Conservation (phyloP, 2,113 vertebrate genomes). For the Perca flavescens region DNA sequence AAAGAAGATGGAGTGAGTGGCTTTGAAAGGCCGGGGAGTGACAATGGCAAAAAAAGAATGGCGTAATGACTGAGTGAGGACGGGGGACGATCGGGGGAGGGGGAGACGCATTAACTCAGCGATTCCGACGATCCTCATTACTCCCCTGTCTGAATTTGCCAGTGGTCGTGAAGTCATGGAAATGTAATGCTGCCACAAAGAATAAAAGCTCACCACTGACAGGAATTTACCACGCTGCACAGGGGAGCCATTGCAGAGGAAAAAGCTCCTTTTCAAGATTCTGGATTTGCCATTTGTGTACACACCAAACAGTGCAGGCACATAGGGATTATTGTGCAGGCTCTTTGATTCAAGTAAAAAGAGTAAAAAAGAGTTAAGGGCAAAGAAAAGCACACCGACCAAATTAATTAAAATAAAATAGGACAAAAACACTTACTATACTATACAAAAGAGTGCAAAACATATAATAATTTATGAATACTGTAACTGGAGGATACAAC, state of each 20-base stretch:
- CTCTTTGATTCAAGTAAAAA: too few species aligned
- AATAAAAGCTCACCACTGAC: constrained; percentile 74
- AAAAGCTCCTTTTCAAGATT: constrained; percentile 36
- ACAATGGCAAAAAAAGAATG: constrained; percentile 65
- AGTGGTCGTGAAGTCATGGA: constrained; percentile 74
- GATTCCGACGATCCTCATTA: constrained; percentile 72
- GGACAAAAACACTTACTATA: too few species aligned
- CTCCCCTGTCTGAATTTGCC: constrained; percentile 64
- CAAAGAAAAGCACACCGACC: too few species aligned
- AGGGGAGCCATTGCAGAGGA: constrained; percentile 35
- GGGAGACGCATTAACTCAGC: constrained; percentile 61
- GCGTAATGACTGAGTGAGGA: constrained; percentile 54
- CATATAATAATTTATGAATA: too few species aligned
- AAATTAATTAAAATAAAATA: too few species aligned
- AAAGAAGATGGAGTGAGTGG: constrained; percentile 25
- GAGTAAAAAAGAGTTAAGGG: too few species aligned
- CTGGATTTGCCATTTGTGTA: too few species aligned
- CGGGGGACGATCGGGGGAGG: constrained; percentile 27
- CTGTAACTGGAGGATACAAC: too few species aligned
- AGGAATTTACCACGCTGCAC: constrained; percentile 58
- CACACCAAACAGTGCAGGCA: too few species aligned
- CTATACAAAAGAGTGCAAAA: too few species aligned
- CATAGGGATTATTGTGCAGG: too few species aligned
- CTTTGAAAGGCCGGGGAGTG: constrained; percentile 35
- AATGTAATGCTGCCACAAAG: constrained; percentile 73